Evolutionary conservation across 1,140 invertebrate species (phyloP), one percentile per base, ranked within the genome.

Genomic region (Oncopeltus fasciatus): DNA sequence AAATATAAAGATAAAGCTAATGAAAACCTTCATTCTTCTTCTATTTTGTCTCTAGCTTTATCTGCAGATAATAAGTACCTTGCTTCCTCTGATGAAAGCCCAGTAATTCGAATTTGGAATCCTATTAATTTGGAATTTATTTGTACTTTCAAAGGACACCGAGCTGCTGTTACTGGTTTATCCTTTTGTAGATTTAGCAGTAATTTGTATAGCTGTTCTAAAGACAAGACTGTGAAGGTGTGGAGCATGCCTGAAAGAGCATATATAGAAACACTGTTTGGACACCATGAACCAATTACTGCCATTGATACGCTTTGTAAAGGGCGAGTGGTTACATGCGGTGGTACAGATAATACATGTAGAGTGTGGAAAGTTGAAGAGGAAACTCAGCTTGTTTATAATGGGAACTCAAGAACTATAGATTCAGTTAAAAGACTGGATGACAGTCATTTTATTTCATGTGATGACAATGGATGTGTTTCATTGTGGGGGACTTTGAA

Each of bases 241-340:
- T 98, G 94, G 94, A 92, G 88, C 67, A 76, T 97, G 21, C 89
- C 92, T 78, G 93, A 97, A 71, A 91, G 95, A 87, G 83, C 87
- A 11, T 98, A 95, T 76, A 86, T 97, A 9, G 95, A 98, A 79
- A 92, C 91, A 61, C 76, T 98, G 77, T 94, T 92, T 79, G 94
- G 94, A 14, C 94, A 98, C 76, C 88, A 95, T 72, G 84, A 83
- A 68, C 75, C 77, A n/a, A 85, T 97, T 2, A 91, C 88, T 8
- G 83, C 82, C n/a, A 88, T 98, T 56, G 95, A 98, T 77, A 84
- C 88, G 1, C 71, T 92, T 46, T 79, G 81, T 49, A 78, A 86
- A 65, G 93, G 97, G 69, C 78, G 92, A 64, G 90, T 89, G 1
- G 81, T 98, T 1, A 92, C 92, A 5, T 82, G 86, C 56, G 95